Percentiles rank a stretch among this genome's conserved stretches.
These are phyloP conservation scores for Himalopsyche japonica DNA, from an alignment of 2,888 invertebrate species.

Conservation along the genomic window DNA sequence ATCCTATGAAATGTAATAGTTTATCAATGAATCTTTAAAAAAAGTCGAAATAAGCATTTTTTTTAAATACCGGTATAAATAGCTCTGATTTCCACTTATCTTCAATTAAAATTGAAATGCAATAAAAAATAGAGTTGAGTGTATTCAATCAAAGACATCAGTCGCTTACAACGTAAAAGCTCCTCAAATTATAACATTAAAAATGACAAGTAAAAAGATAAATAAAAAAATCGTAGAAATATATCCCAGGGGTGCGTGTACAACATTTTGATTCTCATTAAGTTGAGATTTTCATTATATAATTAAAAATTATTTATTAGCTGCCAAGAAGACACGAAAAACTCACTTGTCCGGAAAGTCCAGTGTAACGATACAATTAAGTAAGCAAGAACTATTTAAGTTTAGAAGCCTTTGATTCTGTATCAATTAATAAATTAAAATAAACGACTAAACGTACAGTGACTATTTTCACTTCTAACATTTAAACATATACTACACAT, in stretches of 20 bases:
- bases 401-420: not conserved
- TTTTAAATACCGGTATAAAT: too few species aligned
- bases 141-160: too few species aligned
- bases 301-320: not conserved
- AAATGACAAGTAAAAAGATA: too few species aligned
- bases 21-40: too few species aligned
- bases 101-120: too few species aligned
- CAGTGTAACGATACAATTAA: not conserved
- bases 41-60: too few species aligned
- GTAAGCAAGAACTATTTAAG: not conserved
- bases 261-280: not conserved
- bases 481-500: not conserved
- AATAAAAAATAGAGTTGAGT: too few species aligned
- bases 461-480: not conserved
- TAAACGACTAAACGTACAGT: not conserved
- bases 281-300: not conserved
- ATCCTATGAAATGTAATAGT: too few species aligned
- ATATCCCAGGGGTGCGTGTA: not conserved
- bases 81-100: too few species aligned
- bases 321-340: not conserved
- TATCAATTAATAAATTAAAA: not conserved
- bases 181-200: too few species aligned
- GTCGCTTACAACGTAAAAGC: too few species aligned
- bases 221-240: too few species aligned
- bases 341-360: not conserved